These are phyloP conservation scores for Melipona beecheii DNA, from an alignment of 2,888 invertebrate genomes.

Conservation along the genomic window DNA sequence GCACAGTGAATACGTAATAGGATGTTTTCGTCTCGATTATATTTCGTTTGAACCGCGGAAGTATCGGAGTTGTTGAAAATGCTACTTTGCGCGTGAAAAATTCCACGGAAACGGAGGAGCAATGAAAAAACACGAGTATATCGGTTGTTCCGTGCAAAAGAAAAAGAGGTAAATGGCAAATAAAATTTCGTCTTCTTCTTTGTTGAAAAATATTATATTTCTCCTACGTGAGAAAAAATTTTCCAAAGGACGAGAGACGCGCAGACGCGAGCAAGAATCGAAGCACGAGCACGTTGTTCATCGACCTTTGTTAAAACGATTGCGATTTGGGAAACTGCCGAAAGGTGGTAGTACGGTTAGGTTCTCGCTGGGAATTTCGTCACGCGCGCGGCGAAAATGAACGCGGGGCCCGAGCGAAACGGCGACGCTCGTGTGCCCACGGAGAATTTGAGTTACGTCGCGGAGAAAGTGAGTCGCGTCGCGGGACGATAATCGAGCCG, in stretches of 20 bases:
- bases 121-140: not conserved
- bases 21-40: not conserved
- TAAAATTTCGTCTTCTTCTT: too few species aligned
- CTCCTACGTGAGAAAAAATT: too few species aligned
- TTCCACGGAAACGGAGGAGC: too few species aligned
- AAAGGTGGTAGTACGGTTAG: not conserved
- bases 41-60: not conserved
- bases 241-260: not conserved
- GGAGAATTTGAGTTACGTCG: slow-evolving; percentile 56
- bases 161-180: too few species aligned
- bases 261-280: not conserved
- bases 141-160: not conserved
- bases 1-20: not conserved
- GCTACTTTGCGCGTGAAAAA: not conserved
- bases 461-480: slow-evolving; percentile 55
- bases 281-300: not conserved
- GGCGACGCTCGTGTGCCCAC: slow-evolving; percentile 28
- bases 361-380: slow-evolving; percentile 29
- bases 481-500: slow-evolving; percentile 42
- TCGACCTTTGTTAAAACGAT: not conserved
- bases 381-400: slow-evolving; percentile 32
- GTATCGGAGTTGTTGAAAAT: not conserved
- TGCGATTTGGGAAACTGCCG: not conserved
- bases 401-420: slow-evolving; percentile 13
- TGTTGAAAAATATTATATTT: too few species aligned